Base-by-base conservation (phyloP, 35 echinoderm and acorn worm genomes). In the Patiria miniata region DNA sequence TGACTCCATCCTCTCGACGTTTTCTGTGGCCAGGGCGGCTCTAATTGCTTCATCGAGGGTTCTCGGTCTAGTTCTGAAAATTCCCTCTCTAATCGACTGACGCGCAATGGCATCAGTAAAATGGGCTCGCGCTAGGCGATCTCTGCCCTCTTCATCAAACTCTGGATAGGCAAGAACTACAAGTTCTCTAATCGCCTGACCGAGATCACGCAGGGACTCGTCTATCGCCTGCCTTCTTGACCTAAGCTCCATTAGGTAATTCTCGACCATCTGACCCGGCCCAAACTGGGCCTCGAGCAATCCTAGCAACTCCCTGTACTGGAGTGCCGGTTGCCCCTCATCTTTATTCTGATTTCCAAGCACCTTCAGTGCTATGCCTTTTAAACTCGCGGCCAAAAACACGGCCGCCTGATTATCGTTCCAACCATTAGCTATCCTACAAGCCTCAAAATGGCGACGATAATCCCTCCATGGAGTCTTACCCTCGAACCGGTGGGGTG, bases 11-110 rank as follows among this genome's bases (percentile, higher is more conserved):
- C 57, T 83, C 17, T 56, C 51, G 30, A 84, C 77, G 3, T 56
- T 5, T 37, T 91, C 61, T 23, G 61, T 56, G 9, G 12, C n/a
- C n/a, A n/a, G n/a, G n/a, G n/a, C n/a, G n/a, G n/a, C n/a, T n/a
- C n/a, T n/a, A n/a, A n/a, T n/a, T 73, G 89, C 89, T 36, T 91
- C 89, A 84, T 91, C 42, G 2, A 91, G 51, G 7, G 81, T 91
- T 17, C 52, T 1, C 0, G 89, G 89, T 17, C 82, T 29, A 18
- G 89, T 26, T 28, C 81, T 39, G 15, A 89, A 89, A 8, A 83
- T 81, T 14, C 78, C 79, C 23, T 81, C 79, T 16, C 80, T 58
- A 2, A 90, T 50, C 0, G 83, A 56, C 1, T 60, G 18, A 22
- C 83, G 80, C 14, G 33, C 81, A 4, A 90, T 77, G 18, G 88